Evolutionary conservation across 2,888 invertebrate species (phyloP).

Genomic region (Aporophyla lueneburgensis): DNA sequence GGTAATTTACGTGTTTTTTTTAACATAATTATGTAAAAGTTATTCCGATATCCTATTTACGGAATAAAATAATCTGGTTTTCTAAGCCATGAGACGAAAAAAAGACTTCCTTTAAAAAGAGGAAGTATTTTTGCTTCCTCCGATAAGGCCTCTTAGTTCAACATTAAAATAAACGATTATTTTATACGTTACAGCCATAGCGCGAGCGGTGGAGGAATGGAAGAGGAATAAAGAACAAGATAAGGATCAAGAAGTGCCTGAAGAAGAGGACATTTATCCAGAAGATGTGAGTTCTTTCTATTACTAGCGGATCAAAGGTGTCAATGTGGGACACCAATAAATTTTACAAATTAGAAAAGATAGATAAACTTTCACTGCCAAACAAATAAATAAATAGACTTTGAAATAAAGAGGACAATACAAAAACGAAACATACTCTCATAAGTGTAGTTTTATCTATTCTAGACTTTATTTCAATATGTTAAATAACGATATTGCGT

Average conservation of each 20-base stretch:
- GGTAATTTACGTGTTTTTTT: too few species aligned
- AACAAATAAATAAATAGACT: neutral
- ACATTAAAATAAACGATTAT: neutral
- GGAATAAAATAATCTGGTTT: neutral
- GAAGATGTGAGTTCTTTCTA: slow-evolving; percentile 84
- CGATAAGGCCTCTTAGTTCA: neutral
- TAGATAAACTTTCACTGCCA: neutral
- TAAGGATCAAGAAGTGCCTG: slow-evolving; percentile 91
- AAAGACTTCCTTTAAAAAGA: neutral
- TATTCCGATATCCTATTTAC: neutral
- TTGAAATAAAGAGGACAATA: neutral
- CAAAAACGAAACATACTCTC: neutral
- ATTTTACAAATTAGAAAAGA: neutral
- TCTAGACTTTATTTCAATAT: neutral
- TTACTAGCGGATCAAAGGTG: neutral
- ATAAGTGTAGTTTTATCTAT: neutral
- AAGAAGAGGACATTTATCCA: slow-evolving; percentile 94
- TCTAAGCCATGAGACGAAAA: neutral
- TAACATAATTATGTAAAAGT: neutral
- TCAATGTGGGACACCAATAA: too few species aligned
- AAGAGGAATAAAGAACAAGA: slow-evolving; percentile 91
- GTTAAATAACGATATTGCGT: neutral
- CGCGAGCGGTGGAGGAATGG: slow-evolving; percentile 93
- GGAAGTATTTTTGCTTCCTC: neutral
- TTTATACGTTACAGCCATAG: slow-evolving; percentile 79